Conservation (phyloP, 2,113 vertebrate species). For the Barbus barbus region DNA sequence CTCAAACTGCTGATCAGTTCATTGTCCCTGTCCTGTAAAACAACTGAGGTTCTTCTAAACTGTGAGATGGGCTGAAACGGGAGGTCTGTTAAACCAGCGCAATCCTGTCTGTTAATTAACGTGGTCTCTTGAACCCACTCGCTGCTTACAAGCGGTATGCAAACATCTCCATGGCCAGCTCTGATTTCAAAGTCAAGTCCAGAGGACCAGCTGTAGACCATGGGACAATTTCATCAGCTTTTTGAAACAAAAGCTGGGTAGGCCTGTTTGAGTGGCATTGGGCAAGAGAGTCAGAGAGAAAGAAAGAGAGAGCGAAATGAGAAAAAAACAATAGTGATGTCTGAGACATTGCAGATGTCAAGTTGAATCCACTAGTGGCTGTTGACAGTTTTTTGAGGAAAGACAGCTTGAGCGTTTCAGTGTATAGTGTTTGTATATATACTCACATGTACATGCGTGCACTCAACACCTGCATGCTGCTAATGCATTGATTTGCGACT, state of each 20-base stretch:
- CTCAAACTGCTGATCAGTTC: neutral
- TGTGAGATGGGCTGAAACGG: conserved; percentile 40
- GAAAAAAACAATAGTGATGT: conserved; percentile 59
- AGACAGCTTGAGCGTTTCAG: conserved; percentile 71
- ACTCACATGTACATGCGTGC: neutral
- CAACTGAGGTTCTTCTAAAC: neutral
- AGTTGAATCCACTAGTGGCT: conserved; percentile 68
- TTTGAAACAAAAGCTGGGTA: conserved; percentile 82
- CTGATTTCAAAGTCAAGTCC: conserved; percentile 85
- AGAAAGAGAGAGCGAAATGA: conserved; percentile 57
- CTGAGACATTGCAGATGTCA: conserved; percentile 87
- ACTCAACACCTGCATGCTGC: conserved; percentile 3
- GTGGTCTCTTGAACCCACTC: conserved; percentile 63
- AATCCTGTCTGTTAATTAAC: conserved; percentile 72
- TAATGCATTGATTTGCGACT: neutral
- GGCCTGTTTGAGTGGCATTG: conserved; percentile 72
- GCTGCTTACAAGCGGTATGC: conserved; percentile 71
- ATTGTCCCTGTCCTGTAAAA: neutral
- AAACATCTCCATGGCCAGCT: conserved; percentile 70
- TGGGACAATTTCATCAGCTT: conserved; percentile 70
- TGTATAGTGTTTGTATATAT: conserved; percentile 5
- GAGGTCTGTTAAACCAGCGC: conserved; percentile 50
- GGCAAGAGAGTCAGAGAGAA: conserved; percentile 41
- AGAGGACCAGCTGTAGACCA: conserved; percentile 80
- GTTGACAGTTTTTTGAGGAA: conserved; percentile 79